Evolutionary conservation across 2,113 vertebrate genomes (phyloP).

Genomic region (Bucco capensis): DNA sequence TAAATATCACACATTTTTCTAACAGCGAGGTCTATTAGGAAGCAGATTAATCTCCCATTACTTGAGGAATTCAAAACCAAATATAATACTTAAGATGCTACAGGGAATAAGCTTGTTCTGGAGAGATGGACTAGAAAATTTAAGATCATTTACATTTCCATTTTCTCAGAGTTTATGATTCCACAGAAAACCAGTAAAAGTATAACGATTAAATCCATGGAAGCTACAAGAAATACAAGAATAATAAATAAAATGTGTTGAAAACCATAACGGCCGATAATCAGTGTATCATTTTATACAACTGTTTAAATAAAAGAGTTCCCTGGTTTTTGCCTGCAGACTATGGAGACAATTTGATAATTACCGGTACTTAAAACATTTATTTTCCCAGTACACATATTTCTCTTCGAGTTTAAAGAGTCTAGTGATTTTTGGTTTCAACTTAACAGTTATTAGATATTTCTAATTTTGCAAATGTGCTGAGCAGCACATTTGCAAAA

Average conservation of each 20-base stretch:
- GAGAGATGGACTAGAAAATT: constrained; percentile 46
- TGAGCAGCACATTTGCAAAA: background rate
- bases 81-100: constrained; percentile 22
- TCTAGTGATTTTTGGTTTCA: background rate
- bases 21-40: background rate
- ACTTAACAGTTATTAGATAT: background rate
- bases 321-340: background rate
- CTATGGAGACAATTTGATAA: background rate
- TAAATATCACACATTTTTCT: constrained; percentile 27
- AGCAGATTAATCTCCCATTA: constrained; percentile 52
- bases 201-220: background rate
- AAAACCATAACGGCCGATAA: background rate
- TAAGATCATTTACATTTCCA: constrained; percentile 23
- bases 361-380: background rate
- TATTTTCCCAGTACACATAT: background rate
- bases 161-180: constrained; percentile 1
- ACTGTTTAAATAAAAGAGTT: background rate
- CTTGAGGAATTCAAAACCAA: constrained; percentile 45
- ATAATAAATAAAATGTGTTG: background rate
- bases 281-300: background rate
- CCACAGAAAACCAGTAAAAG: constrained; percentile 6
- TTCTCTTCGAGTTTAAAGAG: background rate
- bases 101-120: constrained; percentile 22
- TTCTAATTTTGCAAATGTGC: background rate
- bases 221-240: background rate